Percentiles rank a stretch among this genome's conserved stretches.
These are phyloP conservation scores for Littorina saxatilis DNA, from an alignment of 1,140 invertebrate species.

Conservation along the genomic window DNA sequence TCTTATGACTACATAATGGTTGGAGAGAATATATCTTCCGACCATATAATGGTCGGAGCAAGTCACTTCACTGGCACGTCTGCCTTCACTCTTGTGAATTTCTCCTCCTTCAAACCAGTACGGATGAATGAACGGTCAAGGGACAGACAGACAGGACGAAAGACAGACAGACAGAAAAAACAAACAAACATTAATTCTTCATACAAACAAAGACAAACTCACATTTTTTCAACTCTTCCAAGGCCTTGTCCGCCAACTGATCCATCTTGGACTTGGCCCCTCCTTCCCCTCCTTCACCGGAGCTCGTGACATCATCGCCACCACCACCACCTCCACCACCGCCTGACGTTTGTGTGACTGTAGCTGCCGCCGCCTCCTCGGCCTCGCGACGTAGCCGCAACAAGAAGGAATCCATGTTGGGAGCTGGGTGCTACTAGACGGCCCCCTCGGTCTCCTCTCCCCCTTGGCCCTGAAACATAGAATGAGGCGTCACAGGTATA, in stretches of 20 bases:
- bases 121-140: too few relatives aligned
- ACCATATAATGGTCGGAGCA: too few relatives aligned
- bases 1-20: too few relatives aligned
- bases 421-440: neutral
- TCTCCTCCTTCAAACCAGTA: too few relatives aligned
- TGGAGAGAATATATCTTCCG: too few relatives aligned
- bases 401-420: neutral
- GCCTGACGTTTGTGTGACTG: slow-evolving; percentile 17
- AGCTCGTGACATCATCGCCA: slow-evolving; percentile 34
- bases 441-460: neutral
- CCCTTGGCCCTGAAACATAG: neutral
- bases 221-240: slow-evolving; percentile 62
- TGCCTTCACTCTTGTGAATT: too few relatives aligned
- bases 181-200: too few relatives aligned
- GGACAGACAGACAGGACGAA: too few relatives aligned
- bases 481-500: too few relatives aligned
- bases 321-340: slow-evolving; percentile 18
- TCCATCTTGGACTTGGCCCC: slow-evolving; percentile 42
- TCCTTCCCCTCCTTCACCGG: slow-evolving; percentile 5
- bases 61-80: too few relatives aligned
- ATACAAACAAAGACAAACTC: slow-evolving; percentile 38
- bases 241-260: slow-evolving; percentile 57
- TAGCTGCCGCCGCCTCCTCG: neutral
- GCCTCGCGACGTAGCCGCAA: neutral
- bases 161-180: too few relatives aligned